Percentiles rank a stretch among this genome's conserved stretches.
Conservation (phyloP, 2,113 vertebrate genomes). For the Perca schrenkii region DNA sequence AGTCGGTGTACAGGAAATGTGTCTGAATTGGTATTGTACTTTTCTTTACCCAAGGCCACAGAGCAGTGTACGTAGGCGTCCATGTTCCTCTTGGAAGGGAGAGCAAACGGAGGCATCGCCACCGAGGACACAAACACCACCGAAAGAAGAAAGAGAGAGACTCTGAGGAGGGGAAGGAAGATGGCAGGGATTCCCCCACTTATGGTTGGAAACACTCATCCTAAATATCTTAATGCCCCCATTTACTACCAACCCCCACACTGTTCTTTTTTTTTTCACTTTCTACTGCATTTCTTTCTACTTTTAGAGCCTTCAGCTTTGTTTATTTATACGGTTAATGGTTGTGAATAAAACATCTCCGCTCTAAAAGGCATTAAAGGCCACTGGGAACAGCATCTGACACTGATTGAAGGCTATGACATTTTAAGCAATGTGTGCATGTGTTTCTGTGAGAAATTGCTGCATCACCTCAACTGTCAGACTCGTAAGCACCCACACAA, state of each 20-base stretch:
- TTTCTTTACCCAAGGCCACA: slow-evolving; percentile 86
- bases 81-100: slow-evolving; percentile 92
- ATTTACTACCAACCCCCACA: not conserved
- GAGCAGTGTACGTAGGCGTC: slow-evolving; percentile 95
- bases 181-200: slow-evolving; percentile 91
- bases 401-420: slow-evolving; percentile 57
- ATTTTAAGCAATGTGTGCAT: slow-evolving; percentile 37
- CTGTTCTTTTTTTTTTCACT: not conserved
- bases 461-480: slow-evolving; percentile 10
- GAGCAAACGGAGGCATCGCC: slow-evolving; percentile 89
- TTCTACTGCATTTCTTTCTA: not conserved
- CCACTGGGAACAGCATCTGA: slow-evolving; percentile 32
- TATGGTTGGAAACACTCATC: slow-evolving; percentile 86
- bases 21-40: not conserved
- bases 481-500: not conserved
- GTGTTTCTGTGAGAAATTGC: slow-evolving; percentile 16
- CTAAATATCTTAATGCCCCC: not conserved
- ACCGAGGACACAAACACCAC: slow-evolving; percentile 91
- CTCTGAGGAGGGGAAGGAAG: slow-evolving; percentile 88
- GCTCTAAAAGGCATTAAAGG: slow-evolving; percentile 52
- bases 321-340: slow-evolving; percentile 9
- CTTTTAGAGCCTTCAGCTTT: not conserved
- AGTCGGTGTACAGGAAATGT: not conserved
- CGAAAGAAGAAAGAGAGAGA: slow-evolving; percentile 90
- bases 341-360: slow-evolving; percentile 47